phyloP scores from a whole-genome alignment of 1,140 invertebrate species.

The Euwallacea fornicatus region DNA sequence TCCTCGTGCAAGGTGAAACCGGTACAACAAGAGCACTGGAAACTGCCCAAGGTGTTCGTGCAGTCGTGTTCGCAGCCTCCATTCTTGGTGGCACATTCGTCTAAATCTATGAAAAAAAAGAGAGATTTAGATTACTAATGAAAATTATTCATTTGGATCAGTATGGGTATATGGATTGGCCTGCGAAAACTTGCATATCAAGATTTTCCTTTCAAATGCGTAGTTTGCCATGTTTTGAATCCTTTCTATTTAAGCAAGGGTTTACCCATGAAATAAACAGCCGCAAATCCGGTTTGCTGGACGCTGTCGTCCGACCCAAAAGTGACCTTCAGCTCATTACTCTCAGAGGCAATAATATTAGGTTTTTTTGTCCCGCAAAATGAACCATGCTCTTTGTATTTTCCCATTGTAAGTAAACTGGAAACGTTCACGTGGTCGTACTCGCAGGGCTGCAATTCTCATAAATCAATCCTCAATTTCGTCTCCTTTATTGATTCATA shows the following conservation, averaged over 20 bases:
- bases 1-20: constrained; percentile 95
- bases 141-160: background rate
- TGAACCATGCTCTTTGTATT: constrained; percentile 75
- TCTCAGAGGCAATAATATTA: constrained; percentile 87
- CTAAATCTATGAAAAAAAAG: constrained; percentile 69
- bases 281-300: constrained; percentile 92
- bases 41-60: constrained; percentile 92
- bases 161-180: background rate
- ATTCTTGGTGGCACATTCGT: constrained; percentile 93
- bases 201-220: background rate
- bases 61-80: constrained; percentile 97
- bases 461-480: background rate
- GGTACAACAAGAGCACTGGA: constrained; percentile 91
- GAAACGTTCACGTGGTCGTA: constrained; percentile 92
- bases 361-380: constrained; percentile 86
- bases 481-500: background rate
- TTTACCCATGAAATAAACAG: constrained; percentile 85
- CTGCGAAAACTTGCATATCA: too few species aligned
- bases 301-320: constrained; percentile 93
- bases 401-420: constrained; percentile 79
- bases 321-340: constrained; percentile 80
- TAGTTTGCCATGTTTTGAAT: background rate
- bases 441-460: constrained; percentile 65
- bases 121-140: background rate
- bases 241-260: background rate